phyloP scores from a whole-genome alignment of 2,113 vertebrate genomes.

The Pionites leucogaster region DNA sequence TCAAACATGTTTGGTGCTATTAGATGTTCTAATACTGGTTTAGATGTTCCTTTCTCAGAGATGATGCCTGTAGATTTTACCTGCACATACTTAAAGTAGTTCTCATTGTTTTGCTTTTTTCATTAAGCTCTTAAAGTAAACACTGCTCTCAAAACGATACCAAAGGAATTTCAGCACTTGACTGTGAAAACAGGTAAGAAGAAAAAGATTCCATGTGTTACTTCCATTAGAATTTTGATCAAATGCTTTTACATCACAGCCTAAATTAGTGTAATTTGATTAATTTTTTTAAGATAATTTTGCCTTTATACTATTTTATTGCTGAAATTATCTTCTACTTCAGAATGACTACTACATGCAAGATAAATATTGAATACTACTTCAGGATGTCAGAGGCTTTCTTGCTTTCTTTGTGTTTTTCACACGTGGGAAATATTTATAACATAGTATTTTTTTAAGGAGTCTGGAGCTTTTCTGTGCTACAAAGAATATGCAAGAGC shows the following conservation, averaged over 20 bases:
- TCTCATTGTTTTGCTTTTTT: not conserved
- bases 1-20: not conserved
- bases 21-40: not conserved
- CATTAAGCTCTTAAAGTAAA: slow-evolving; percentile 63
- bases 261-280: not conserved
- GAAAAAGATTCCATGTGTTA: not conserved
- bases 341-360: not conserved
- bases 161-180: slow-evolving; percentile 73
- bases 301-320: not conserved
- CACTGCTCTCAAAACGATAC: slow-evolving; percentile 60
- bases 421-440: not conserved
- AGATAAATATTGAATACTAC: not conserved
- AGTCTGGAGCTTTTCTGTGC: not conserved
- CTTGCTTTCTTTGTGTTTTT: not conserved
- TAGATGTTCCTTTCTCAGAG: not conserved
- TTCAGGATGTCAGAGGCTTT: not conserved
- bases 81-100: not conserved
- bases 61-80: not conserved
- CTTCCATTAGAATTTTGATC: not conserved
- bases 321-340: not conserved
- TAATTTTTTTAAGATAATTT: not conserved
- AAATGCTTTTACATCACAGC: not conserved
- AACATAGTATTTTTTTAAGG: not conserved
- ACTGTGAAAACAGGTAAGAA: slow-evolving; percentile 77
- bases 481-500: not conserved